These are phyloP conservation scores for Brachionus rotundiformis DNA, from an alignment of 1,140 invertebrate genomes.

Conservation along the genomic window DNA sequence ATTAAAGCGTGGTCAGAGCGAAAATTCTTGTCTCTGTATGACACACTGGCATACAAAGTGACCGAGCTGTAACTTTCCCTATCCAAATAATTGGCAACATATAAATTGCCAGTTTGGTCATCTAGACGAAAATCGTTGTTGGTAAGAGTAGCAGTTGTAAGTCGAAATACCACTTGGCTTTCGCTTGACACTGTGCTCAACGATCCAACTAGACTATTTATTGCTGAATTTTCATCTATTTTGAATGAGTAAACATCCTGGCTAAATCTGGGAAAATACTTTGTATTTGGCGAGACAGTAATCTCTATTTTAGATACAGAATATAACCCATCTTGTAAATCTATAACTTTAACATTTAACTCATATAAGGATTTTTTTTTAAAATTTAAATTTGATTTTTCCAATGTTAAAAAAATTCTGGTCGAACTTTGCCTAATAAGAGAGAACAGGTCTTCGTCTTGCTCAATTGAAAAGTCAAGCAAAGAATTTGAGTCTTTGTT, in stretches of 20 bases:
- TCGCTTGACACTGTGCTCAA: neutral
- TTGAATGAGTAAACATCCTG: constrained; percentile 26
- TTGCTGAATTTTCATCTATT: constrained; percentile 1
- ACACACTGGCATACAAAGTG: constrained; percentile 30
- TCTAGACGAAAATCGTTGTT: constrained; percentile 31
- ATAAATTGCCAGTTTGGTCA: constrained; percentile 39
- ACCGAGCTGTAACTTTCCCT: constrained; percentile 6
- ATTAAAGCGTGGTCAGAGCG: constrained; percentile 11
- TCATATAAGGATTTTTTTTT: constrained; percentile 41
- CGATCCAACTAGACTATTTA: neutral
- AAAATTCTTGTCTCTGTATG: constrained; percentile 4
- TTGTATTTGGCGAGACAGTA: constrained; percentile 5
- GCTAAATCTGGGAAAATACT: constrained; percentile 38
- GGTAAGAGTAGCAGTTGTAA: neutral
- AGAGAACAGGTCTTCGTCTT: constrained; percentile 21
- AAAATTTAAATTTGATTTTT: constrained; percentile 47
- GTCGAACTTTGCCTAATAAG: constrained; percentile 22
- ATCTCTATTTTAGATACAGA: constrained; percentile 31
- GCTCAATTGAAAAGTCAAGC: neutral
- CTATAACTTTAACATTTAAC: neutral
- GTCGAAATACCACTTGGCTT: neutral
- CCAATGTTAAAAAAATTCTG: constrained; percentile 9
- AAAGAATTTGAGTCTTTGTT: constrained; percentile 15
- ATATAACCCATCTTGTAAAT: constrained; percentile 36
- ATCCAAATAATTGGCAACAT: constrained; percentile 31